phyloP scores from a whole-genome alignment of 2,797 vertebrate species.

The Bovichtus variegatus region DNA sequence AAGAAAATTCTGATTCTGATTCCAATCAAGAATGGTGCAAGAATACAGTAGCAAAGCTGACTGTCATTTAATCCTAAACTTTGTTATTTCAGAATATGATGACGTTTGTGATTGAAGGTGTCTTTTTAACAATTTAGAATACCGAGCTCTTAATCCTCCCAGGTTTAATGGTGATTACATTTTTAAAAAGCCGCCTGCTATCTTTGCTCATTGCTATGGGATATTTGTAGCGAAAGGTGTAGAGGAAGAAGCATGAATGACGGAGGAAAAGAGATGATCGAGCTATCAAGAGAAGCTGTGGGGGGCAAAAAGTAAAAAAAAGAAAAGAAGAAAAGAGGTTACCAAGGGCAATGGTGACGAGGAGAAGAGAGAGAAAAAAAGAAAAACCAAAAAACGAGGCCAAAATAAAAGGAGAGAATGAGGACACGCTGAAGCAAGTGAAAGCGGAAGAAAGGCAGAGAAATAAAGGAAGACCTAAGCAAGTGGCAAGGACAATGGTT shows the following conservation, averaged over 20 bases:
- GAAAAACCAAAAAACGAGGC: constrained; percentile 15
- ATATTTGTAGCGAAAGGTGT: neutral
- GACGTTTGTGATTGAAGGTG: neutral
- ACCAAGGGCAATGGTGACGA: constrained; percentile 1
- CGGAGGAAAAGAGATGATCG: neutral
- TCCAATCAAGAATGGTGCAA: neutral
- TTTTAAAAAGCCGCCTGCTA: neutral
- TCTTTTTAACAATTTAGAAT: neutral
- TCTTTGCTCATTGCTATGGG: neutral
- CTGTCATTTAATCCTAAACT: too few species aligned
- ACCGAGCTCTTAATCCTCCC: neutral
- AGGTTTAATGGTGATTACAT: neutral
- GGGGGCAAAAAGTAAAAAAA: constrained; percentile 16
- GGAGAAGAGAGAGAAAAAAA: constrained; percentile 12
- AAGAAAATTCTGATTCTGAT: too few species aligned
- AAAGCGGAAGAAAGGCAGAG: constrained; percentile 25
- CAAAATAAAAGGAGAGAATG: constrained; percentile 20
- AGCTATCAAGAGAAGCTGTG: neutral
- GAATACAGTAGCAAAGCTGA: neutral
- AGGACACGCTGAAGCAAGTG: constrained; percentile 3
- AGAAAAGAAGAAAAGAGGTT: constrained; percentile 11
- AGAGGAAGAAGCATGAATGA: neutral
- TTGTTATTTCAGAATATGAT: neutral
- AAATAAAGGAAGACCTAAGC: constrained; percentile 45
- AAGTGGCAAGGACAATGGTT: constrained; percentile 65